Percentiles rank a stretch among this genome's conserved stretches.
phyloP scores from a whole-genome alignment of 2,888 invertebrate genomes.

The Galerucella calmariensis region DNA sequence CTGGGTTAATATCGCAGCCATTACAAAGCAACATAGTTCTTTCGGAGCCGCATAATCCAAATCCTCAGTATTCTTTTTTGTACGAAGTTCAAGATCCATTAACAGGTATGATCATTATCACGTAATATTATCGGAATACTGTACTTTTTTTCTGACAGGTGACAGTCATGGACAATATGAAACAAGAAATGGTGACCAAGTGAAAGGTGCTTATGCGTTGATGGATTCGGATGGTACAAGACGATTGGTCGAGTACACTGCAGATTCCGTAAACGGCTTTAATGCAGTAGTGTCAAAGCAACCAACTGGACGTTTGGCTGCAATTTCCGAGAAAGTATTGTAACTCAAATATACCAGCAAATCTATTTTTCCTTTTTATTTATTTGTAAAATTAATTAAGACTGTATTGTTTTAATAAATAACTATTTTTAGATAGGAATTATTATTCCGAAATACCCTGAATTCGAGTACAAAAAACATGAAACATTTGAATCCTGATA shows the following conservation, averaged over 20 bases:
- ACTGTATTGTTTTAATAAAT: neutral
- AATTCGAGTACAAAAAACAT: too few species aligned
- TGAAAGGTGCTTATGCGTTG: constrained; percentile 71
- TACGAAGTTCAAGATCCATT: constrained; percentile 76
- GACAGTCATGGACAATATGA: constrained; percentile 68
- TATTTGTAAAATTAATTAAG: neutral
- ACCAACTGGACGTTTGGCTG: constrained; percentile 56
- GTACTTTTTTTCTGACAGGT: constrained; percentile 64
- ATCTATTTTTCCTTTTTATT: neutral
- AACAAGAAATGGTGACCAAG: constrained; percentile 71
- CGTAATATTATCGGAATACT: too few species aligned
- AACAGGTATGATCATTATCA: constrained; percentile 16
- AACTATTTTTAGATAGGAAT: neutral
- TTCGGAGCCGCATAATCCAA: constrained; percentile 67
- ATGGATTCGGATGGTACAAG: constrained; percentile 74
- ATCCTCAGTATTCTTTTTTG: constrained; percentile 76
- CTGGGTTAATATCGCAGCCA: constrained; percentile 38
- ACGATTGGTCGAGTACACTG: constrained; percentile 73
- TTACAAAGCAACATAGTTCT: constrained; percentile 64
- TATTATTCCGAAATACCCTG: too few species aligned
- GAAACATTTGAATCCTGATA: too few species aligned
- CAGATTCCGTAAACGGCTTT: constrained; percentile 74
- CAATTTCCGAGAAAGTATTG: neutral
- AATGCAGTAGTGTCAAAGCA: constrained; percentile 75
- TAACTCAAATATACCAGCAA: neutral